Conservation (phyloP, 2,113 vertebrate species). For the Grammomys surdaster region DNA sequence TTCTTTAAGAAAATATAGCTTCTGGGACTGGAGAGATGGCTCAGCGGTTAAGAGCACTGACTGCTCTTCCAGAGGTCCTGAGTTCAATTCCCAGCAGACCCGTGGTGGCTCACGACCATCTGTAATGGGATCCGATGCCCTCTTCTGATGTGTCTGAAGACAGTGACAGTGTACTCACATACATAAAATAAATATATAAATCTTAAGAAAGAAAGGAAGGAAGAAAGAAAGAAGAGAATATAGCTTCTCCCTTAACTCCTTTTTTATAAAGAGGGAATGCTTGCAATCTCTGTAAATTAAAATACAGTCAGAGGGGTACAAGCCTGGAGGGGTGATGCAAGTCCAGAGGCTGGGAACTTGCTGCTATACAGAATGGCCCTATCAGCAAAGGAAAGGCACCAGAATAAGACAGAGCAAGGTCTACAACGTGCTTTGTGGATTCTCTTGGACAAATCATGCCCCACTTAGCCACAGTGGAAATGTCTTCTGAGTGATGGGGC, state of each 20-base stretch:
- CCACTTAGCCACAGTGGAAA: constrained; percentile 49
- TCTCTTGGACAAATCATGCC: background rate
- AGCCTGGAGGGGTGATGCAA: background rate
- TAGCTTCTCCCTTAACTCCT: background rate
- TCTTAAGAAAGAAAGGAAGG: no score
- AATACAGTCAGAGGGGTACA: background rate
- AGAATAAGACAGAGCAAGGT: background rate
- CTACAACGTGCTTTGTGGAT: background rate
- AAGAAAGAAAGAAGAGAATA: background rate
- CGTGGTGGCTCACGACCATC: no score
- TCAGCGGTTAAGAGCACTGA: no score
- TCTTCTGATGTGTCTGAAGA: no score
- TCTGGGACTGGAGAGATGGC: background rate
- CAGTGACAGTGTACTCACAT: no score
- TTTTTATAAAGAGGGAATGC: background rate
- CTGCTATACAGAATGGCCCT: fast-evolving
- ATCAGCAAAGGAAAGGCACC: fast-evolving
- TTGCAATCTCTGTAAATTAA: background rate
- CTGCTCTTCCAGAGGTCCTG: no score
- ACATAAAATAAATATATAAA: no score
- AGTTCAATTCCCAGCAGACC: no score
- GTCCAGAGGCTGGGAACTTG: no score
- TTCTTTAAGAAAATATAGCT: background rate
- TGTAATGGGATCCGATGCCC: no score
- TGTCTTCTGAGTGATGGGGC: background rate